phyloP scores from a whole-genome alignment of 2,888 invertebrate species.

The Imbricaverruca yamaguchii region DNA sequence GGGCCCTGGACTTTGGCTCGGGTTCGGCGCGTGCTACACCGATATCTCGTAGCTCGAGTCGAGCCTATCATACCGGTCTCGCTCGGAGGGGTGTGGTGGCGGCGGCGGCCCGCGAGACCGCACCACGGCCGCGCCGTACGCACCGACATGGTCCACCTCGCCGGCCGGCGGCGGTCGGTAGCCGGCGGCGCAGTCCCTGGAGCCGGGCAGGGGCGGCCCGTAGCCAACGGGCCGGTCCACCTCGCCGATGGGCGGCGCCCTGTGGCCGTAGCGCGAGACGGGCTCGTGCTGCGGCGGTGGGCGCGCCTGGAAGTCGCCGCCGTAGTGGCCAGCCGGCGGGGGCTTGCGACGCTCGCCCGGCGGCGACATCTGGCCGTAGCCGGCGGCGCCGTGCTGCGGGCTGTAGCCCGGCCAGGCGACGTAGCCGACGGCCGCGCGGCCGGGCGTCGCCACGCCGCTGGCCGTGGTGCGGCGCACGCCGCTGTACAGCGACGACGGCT shows the following conservation, averaged over 20 bases:
- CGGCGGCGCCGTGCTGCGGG: neutral
- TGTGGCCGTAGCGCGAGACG: neutral
- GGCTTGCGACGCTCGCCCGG: neutral
- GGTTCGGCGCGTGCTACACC: neutral
- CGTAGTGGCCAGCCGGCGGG: neutral
- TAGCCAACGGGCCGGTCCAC: neutral
- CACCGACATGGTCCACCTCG: neutral
- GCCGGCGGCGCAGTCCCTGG: neutral
- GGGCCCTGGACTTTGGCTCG: neutral
- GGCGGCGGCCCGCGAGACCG: neutral
- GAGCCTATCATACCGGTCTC: neutral
- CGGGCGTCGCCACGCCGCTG: neutral
- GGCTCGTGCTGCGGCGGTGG: neutral
- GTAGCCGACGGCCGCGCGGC: neutral
- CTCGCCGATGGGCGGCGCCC: neutral
- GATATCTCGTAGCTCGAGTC: slow-evolving; percentile 10
- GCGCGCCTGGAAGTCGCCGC: neutral
- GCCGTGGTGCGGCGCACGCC: slow-evolving; percentile 4
- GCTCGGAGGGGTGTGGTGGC: neutral
- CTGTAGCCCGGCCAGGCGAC: neutral
- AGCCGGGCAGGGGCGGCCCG: neutral
- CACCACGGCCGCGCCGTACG: neutral
- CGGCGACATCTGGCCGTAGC: neutral
- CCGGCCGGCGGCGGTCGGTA: neutral
- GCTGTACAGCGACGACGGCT: slow-evolving; percentile 1